Evolutionary conservation across 1,140 invertebrate species (phyloP).

Genomic region (Tetranychus urticae): DNA sequence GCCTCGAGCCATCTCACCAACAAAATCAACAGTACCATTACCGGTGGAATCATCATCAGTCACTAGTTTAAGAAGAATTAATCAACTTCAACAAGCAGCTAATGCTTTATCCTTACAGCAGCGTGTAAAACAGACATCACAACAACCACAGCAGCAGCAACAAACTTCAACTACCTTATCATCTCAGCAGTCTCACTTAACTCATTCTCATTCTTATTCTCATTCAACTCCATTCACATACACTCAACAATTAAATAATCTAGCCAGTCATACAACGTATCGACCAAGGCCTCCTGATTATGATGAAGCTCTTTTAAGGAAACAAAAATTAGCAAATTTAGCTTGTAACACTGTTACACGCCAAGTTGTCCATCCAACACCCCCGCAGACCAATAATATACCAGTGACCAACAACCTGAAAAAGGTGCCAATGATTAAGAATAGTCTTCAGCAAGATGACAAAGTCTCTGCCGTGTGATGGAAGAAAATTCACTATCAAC

Average conservation of each 20-base stretch:
- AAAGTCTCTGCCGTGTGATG: not conserved
- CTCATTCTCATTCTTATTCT: constrained; percentile 2
- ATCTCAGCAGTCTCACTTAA: not conserved
- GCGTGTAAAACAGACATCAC: not conserved
- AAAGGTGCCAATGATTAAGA: not conserved
- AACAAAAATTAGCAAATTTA: not conserved
- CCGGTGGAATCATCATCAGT: not conserved
- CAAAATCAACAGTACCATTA: not conserved
- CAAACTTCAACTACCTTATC: not conserved
- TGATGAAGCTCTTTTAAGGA: not conserved
- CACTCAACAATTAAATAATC: not conserved
- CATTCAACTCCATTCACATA: not conserved
- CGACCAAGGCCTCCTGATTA: not conserved
- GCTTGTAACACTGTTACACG: not conserved
- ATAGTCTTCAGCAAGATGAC: not conserved
- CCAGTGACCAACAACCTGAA: not conserved
- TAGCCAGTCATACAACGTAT: not conserved
- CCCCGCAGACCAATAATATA: not conserved
- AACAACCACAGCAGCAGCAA: no score
- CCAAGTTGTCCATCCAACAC: not conserved
- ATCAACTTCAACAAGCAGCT: not conserved
- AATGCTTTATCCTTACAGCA: not conserved
- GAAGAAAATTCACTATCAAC: not conserved
- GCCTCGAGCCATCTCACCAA: not conserved
- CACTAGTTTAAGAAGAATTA: not conserved